phyloP scores from a whole-genome alignment of 2,888 invertebrate species.

The Vanessa cardui region DNA sequence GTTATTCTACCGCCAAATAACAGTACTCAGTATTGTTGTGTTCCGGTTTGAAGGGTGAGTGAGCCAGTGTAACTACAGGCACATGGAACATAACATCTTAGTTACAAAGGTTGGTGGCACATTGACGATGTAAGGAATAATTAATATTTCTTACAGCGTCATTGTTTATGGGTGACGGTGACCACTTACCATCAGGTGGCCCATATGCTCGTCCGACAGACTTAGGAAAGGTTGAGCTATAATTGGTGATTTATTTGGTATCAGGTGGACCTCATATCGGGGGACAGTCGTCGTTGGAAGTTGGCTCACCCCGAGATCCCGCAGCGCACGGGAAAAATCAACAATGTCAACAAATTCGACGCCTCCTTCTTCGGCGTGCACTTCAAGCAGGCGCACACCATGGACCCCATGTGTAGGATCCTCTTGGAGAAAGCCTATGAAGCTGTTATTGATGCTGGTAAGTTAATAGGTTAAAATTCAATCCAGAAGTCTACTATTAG shows the following conservation, averaged over 20 bases:
- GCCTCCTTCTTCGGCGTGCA: slow-evolving; percentile 90
- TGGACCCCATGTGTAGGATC: slow-evolving; percentile 91
- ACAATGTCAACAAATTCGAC: slow-evolving; percentile 88
- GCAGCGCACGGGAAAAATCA: slow-evolving; percentile 87
- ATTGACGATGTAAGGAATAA: too few species aligned
- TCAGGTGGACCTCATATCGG: slow-evolving; percentile 91
- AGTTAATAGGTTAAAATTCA: not conserved
- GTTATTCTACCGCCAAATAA: too few species aligned
- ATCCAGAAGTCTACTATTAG: too few species aligned
- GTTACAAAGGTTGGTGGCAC: too few species aligned
- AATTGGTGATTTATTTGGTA: not conserved
- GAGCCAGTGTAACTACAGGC: too few species aligned
- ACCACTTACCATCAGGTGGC: too few species aligned
- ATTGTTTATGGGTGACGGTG: too few species aligned
- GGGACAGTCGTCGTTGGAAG: slow-evolving; percentile 90
- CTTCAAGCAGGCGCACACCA: slow-evolving; percentile 88
- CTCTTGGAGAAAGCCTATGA: slow-evolving; percentile 90
- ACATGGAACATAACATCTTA: too few species aligned
- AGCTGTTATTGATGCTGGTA: slow-evolving; percentile 88
- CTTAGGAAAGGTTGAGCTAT: not conserved
- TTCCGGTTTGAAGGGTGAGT: too few species aligned
- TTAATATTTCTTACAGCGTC: too few species aligned
- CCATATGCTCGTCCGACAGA: too few species aligned
- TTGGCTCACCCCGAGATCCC: slow-evolving; percentile 89
- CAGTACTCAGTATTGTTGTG: too few species aligned